Evolutionary conservation across 2,888 invertebrate species (phyloP), one percentile per base, ranked within the genome.

Genomic region (Xestia sexstrigata): DNA sequence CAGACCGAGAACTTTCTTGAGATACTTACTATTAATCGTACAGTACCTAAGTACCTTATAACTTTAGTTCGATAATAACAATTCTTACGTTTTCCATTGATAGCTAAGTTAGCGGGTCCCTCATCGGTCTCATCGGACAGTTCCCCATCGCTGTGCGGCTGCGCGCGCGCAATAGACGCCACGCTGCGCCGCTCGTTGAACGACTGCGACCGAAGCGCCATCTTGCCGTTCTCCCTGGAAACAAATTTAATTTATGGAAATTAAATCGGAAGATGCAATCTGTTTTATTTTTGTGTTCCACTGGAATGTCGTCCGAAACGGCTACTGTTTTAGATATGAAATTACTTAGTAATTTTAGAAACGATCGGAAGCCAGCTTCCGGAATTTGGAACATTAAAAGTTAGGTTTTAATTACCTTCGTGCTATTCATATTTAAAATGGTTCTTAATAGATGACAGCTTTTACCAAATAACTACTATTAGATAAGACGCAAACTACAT

Each of bases 91-190:
- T 95, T 95, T 60, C 93, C 95, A 87, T 93, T 93, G 42, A 93
- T 79, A 67, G 93, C 90, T 63, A 94, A 88, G 83, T 95, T 95
- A 15, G 93, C 91, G 0, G 95, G 94, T n/a, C 88, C 90, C 20
- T 96, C 95, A 11, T 96, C 96, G 0, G 90, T 90, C 58, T 94
- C 95, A 79, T 96, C 96, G 1, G 96, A 95, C 0, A 96, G 91
- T 76, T 97, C 97, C 2, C 97, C 96, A 79, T 96, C 97, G 89
- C 97, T 97, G 92, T 96, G 96, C 30, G 96, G 96, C 91, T 96
- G 96, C 86, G 95, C 93, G 55, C 95, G 95, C 91, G 95, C 92
- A 60, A 94, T 89, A 4, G 94, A 91, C 55, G 94, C 89, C 74
- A 90, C 95, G 86, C 87, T 87, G 47, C 96, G 95, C 20, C 95